Evolutionary conservation across 2,113 vertebrate species (phyloP), one percentile per base, ranked within the genome.

Genomic region (Oenanthe oenanthe): DNA sequence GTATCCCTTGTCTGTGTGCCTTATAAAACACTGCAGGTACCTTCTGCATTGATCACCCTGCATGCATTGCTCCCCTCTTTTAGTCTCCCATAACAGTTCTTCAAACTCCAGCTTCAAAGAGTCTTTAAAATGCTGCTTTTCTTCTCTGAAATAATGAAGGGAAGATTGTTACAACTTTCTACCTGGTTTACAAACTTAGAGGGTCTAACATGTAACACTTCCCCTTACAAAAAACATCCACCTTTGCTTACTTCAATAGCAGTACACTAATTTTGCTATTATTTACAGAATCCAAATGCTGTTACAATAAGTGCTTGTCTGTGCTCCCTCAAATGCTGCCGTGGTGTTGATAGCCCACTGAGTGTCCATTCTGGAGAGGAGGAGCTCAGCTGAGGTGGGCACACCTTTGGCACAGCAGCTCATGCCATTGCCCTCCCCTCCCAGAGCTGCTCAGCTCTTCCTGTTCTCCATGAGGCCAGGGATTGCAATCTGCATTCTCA

Each of bases 351-450:
- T 58, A 66, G 24, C 5, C 4, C 56, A 25, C 21, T 25, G 29
- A 14, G 14, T 14, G 16, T 60, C 54, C 38, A 13, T 17, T 19
- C 1, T 6, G 6, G 51, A 61, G 24, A 53, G 51, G 6, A 21
- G 28, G 48, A 47, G 7, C 13, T 9, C 12, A 58, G 40, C 8
- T 13, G 12, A 34, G 31, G 18, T 5, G 0, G 50, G 15, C 17
- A 17, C 3, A 7, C 4, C 51, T 38, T 34, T 40, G 25, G 6
- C 43, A n/a, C 0, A 0, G 40, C 51, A 45, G 13, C 0, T 2
- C 32, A 4, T 29, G 4, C 12, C 25, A 1, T 2, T 22, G 51
- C 34, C 57, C 8, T 31, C 16, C 42, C 17, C 17, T 36, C 22
- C 42, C 42, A 7, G 61, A 21, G n/a, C 1, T 36, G 48, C 62